phyloP scores from a whole-genome alignment of 2,113 vertebrate species.

The Aythya baeri region DNA sequence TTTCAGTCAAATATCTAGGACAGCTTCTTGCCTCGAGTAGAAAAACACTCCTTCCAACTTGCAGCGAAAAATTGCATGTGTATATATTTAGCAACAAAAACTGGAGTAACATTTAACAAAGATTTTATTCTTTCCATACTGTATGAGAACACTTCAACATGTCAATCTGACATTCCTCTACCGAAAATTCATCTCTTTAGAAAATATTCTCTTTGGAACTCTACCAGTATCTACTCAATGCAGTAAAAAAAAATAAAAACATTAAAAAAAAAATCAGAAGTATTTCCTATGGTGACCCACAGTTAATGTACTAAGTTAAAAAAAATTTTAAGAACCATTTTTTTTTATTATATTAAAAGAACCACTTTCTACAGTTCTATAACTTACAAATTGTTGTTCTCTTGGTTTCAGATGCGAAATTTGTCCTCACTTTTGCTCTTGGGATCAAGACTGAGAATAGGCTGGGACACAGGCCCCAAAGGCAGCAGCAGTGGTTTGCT shows the following conservation, averaged over 20 bases:
- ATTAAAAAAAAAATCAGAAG: neutral
- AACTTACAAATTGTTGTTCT: rapidly evolving
- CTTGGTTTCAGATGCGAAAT: neutral
- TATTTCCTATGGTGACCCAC: neutral
- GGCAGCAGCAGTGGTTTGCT: neutral
- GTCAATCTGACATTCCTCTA: neutral
- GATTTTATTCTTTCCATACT: slow-evolving; percentile 5
- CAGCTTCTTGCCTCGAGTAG: slow-evolving; percentile 19
- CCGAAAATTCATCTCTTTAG: neutral
- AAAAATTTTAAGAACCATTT: neutral
- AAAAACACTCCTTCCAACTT: slow-evolving; percentile 18
- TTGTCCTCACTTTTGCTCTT: neutral
- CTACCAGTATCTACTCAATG: neutral
- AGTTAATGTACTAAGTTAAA: neutral
- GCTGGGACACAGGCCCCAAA: no score
- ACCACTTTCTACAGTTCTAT: no score
- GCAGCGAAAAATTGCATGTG: neutral
- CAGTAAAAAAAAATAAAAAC: neutral
- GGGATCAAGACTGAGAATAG: neutral
- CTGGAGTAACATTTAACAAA: slow-evolving; percentile 17
- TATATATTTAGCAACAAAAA: slow-evolving; percentile 50
- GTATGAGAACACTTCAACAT: neutral
- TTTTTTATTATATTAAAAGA: neutral
- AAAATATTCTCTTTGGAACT: slow-evolving; percentile 8
- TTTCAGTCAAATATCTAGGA: slow-evolving; percentile 31